A percentile compares a stretch with the other conserved stretches of the same genome.
Evolutionary conservation across 2,888 invertebrate species (phyloP).

Genomic region (Aphidius colemani): DNA sequence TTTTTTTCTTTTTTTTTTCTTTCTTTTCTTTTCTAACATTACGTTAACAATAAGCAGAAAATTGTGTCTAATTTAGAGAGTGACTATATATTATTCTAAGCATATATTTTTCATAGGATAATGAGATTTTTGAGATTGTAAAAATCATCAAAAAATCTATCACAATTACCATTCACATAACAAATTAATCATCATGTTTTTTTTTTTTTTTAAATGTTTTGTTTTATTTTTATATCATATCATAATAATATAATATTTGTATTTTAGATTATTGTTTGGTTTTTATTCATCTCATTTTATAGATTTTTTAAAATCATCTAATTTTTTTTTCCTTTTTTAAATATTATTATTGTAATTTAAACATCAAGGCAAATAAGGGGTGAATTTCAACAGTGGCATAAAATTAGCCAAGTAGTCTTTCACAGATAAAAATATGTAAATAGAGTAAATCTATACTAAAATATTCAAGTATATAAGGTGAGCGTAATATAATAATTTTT

Average conservation of each 20-base stretch:
- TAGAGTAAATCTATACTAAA: constrained; percentile 62
- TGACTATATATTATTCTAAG: constrained; percentile 60
- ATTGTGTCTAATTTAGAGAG: constrained; percentile 62
- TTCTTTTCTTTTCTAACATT: constrained; percentile 39
- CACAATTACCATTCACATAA: constrained; percentile 65
- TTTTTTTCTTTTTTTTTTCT: constrained; percentile 9
- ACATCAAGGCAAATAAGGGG: constrained; percentile 62
- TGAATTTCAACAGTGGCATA: constrained; percentile 62
- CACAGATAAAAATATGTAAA: constrained; percentile 61
- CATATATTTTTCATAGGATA: constrained; percentile 55
- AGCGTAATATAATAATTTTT: constrained; percentile 57
- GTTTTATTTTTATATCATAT: too few species aligned
- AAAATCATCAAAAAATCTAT: constrained; percentile 73
- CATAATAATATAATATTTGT: too few species aligned
- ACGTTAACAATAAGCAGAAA: constrained; percentile 68
- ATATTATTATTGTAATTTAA: constrained; percentile 58
- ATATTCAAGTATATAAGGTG: constrained; percentile 60
- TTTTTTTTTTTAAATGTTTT: constrained; percentile 34
- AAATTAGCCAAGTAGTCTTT: constrained; percentile 60
- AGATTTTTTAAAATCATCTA: not conserved
- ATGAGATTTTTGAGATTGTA: constrained; percentile 67
- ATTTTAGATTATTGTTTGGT: too few species aligned
- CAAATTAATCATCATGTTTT: constrained; percentile 53
- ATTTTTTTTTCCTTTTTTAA: constrained; percentile 42
- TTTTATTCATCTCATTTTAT: constrained; percentile 22